A percentile compares a stretch with the other conserved stretches of the same genome.
Evolutionary conservation across 2,888 invertebrate genomes (phyloP).

Genomic region (Tachystola acroxantha): DNA sequence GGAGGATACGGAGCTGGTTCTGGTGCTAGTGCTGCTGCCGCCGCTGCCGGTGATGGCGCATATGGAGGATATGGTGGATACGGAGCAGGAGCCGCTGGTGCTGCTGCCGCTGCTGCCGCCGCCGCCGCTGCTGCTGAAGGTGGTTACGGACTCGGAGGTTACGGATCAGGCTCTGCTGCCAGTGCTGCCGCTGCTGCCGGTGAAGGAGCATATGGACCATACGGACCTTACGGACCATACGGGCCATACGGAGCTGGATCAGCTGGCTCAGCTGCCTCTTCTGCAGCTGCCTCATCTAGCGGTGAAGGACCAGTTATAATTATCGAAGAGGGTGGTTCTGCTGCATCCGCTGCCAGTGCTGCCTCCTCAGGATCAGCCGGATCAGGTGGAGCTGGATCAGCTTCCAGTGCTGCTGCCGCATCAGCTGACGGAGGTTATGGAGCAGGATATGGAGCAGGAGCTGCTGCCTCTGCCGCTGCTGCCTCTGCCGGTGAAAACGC

Average conservation of each 20-base stretch:
- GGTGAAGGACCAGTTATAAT: not conserved
- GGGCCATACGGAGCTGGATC: not conserved
- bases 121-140: not conserved
- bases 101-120: slow-evolving; percentile 4
- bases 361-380: not conserved
- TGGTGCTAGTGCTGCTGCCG: slow-evolving; percentile 5
- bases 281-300: not conserved
- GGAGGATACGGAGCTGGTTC: slow-evolving; percentile 2
- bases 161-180: slow-evolving; percentile 2
- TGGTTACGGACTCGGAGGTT: not conserved
- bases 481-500: too few species aligned
- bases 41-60: not conserved
- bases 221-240: not conserved
- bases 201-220: slow-evolving; percentile 1
- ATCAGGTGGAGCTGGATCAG: not conserved
- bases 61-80: slow-evolving; percentile 4
- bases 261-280: not conserved
- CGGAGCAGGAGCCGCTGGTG: not conserved
- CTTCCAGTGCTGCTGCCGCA: not conserved
- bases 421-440: slow-evolving; percentile 4
- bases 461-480: not conserved
- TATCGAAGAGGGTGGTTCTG: slow-evolving; percentile 2
- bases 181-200: slow-evolving; percentile 2
- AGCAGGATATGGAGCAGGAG: slow-evolving; percentile 3
- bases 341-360: slow-evolving; percentile 5